phyloP scores from a whole-genome alignment of 2,113 vertebrate species.

The Megaleporinus macrocephalus region DNA sequence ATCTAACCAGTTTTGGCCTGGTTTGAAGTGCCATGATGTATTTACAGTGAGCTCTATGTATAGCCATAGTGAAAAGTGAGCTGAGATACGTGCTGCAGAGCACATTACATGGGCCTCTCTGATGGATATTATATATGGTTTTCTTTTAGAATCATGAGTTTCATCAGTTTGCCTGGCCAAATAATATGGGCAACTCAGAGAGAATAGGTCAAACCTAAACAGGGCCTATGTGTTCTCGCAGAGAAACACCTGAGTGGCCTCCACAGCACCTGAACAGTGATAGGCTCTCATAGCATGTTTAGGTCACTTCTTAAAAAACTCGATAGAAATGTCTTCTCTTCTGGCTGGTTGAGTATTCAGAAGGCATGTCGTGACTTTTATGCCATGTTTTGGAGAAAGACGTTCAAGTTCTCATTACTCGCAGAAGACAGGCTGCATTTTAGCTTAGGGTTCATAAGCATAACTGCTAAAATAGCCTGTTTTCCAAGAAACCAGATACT shows the following conservation, averaged over 20 bases:
- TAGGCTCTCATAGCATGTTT: not conserved
- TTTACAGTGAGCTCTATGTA: constrained; percentile 46
- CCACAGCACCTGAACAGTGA: not conserved
- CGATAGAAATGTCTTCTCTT: not conserved
- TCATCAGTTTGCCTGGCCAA: constrained; percentile 2
- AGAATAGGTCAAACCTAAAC: not conserved
- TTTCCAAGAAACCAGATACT: constrained; percentile 27
- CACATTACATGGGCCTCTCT: not conserved
- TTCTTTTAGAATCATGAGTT: not conserved
- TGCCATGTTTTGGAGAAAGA: constrained; percentile 9
- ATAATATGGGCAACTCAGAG: not conserved
- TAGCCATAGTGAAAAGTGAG: constrained; percentile 39
- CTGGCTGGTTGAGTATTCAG: not conserved
- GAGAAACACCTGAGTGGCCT: not conserved
- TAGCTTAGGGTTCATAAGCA: constrained; percentile 23
- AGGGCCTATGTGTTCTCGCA: not conserved
- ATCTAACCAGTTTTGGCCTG: not conserved
- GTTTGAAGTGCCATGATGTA: not conserved
- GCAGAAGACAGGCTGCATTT: constrained; percentile 18
- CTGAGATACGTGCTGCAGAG: not conserved
- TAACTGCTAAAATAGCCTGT: constrained; percentile 40
- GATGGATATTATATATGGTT: not conserved
- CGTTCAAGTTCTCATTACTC: constrained; percentile 10
- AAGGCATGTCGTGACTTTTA: not conserved
- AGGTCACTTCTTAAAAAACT: too few relatives aligned